phyloP scores from a whole-genome alignment of 2,888 invertebrate species.

The Tholera decimalis region DNA sequence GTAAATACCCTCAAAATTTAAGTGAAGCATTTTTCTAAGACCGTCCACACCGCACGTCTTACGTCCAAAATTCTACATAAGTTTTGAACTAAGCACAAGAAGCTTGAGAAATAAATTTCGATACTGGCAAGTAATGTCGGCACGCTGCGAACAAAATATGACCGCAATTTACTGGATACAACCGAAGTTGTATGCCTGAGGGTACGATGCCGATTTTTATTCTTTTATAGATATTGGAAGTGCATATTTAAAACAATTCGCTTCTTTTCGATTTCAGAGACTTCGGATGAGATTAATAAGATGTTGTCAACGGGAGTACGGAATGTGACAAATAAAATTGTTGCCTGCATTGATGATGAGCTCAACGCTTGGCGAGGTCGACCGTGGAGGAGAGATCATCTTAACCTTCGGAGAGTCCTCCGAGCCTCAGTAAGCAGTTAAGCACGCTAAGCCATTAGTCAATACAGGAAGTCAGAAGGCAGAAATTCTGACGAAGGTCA shows the following conservation, averaged over 20 bases:
- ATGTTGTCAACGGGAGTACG: not conserved
- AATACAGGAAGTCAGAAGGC: too few species aligned
- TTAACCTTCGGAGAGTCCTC: too few species aligned
- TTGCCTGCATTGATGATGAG: not conserved
- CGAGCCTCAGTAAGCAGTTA: too few species aligned
- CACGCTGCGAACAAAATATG: constrained; percentile 76
- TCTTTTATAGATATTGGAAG: constrained; percentile 36
- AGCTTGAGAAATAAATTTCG: constrained; percentile 80
- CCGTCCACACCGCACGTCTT: constrained; percentile 27
- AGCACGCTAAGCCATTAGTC: too few species aligned
- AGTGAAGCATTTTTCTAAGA: constrained; percentile 40
- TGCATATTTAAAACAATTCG: constrained; percentile 31
- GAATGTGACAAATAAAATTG: not conserved
- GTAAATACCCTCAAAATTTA: too few species aligned
- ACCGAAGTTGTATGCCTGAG: constrained; percentile 54
- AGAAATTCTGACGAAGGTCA: too few species aligned
- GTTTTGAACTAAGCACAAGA: constrained; percentile 68
- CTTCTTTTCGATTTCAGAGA: constrained; percentile 1
- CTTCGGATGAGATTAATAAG: constrained; percentile 9
- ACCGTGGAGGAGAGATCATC: too few species aligned
- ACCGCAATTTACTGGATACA: constrained; percentile 72
- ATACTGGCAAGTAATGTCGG: too few species aligned
- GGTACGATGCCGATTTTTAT: constrained; percentile 37
- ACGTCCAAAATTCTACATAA: constrained; percentile 44
- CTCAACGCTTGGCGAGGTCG: too few species aligned